Conservation (phyloP, 2,888 invertebrate genomes). For the Leptinotarsa juncta region DNA sequence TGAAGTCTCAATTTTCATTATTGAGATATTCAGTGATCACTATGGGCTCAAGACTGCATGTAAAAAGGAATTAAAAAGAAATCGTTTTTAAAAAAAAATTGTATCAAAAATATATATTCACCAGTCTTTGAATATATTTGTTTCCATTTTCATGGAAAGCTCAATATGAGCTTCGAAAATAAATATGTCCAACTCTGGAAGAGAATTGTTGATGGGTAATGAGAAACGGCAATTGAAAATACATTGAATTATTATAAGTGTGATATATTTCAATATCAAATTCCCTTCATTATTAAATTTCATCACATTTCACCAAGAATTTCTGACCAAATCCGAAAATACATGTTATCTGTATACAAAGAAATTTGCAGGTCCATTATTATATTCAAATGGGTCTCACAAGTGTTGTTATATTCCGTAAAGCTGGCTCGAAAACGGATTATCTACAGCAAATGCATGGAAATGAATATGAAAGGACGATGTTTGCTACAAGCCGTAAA, state of each 20-base stretch:
- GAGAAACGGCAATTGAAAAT: not conserved
- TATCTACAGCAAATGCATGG: not conserved
- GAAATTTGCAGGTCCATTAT: conserved; percentile 2
- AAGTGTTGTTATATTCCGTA: not conserved
- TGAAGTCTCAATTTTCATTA: too few species aligned
- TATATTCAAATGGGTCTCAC: conserved; percentile 5
- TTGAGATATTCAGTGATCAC: too few species aligned
- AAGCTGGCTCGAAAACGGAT: not conserved
- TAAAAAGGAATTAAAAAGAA: too few species aligned
- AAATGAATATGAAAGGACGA: conserved; percentile 13
- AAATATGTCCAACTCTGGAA: not conserved
- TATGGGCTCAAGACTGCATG: too few species aligned
- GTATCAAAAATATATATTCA: too few species aligned
- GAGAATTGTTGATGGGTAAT: too few species aligned
- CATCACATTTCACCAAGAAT: not conserved
- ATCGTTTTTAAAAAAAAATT: too few species aligned
- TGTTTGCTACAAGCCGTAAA: conserved; percentile 4
- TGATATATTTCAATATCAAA: too few species aligned
- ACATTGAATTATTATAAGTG: too few species aligned
- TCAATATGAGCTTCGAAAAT: not conserved
- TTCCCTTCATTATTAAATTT: too few species aligned
- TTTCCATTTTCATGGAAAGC: too few species aligned
- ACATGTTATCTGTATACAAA: conserved; percentile 2
- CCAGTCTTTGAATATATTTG: too few species aligned
- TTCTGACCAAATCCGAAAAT: conserved; percentile 11